Base-by-base conservation (phyloP, 2,888 invertebrate genomes). In the Rotaria socialis region DNA sequence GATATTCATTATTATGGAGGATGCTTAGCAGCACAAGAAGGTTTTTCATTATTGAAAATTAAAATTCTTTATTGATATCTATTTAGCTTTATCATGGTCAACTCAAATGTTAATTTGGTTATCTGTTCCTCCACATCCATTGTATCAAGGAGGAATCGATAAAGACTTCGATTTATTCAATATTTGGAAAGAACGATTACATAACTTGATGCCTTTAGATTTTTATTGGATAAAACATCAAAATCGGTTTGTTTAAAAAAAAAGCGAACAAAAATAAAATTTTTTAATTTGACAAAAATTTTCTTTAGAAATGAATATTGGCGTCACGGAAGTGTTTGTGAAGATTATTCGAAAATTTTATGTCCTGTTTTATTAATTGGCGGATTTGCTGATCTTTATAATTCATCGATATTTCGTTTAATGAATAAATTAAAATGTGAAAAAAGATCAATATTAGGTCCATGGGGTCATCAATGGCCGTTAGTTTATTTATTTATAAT, bases 1-100 rank as follows among this genome's bases (percentile, higher is more conserved):
- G 88, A 88, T 85, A 86, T 88, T n/a, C 88, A 88, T 85, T 88
- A 88, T 86, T 41, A 67, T 19, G 87, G 87, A 41, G 88, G 88
- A n/a, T 88, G 88, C 85, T 84, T 87, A 2, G 58, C 88, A 19
- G 88, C n/a, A 60, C 60, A 60, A 67, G 27, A 86, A 86, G 55
- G 88, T 85, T n/a, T 84, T 11, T 11, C 2, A 14, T 11, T 50
- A 50, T 50, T 35, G 35, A 35, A 35, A 35, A 35, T 35, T 35
- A 35, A 35, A 35, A 35, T 35, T 35, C 35, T 35, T 35, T 35
- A 35, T 35, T 2, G 35, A 35, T 35, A 35, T 35, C 2, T 35
- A 35, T 14, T 50, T 50, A 50, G 50, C 87, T 75, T 60, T 87
- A 3, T 58, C 74, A 35, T 88, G 88, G 88, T 47, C 86, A 10